Conservation (phyloP, 2,888 invertebrate species). For the Cephus rjabovi region DNA sequence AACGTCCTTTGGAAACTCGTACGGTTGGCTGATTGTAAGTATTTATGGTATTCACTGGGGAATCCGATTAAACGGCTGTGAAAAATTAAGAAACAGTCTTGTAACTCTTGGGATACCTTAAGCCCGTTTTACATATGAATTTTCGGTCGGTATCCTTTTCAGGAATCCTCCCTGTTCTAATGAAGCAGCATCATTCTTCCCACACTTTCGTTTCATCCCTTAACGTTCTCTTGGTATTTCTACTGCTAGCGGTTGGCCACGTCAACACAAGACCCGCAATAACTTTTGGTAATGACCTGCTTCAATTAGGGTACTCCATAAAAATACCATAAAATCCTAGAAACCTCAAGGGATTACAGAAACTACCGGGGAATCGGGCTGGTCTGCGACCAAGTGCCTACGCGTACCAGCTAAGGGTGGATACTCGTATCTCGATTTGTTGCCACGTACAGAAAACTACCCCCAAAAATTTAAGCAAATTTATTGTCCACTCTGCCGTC, state of each 20-base stretch:
- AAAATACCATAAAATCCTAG: constrained; percentile 19
- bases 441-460: not conserved
- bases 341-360: constrained; percentile 5
- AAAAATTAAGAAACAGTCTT: not conserved
- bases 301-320: constrained; percentile 23
- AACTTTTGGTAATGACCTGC: constrained; percentile 13
- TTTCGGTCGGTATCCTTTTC: not conserved
- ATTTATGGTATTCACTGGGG: not conserved
- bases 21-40: not conserved
- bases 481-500: not conserved
- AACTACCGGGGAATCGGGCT: not conserved
- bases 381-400: not conserved
- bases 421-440: not conserved
- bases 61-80: not conserved
- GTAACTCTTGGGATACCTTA: not conserved
- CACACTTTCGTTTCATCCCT: not conserved
- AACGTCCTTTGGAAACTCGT: not conserved
- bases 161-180: not conserved
- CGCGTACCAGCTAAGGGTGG: not conserved
- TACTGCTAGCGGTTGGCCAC: not conserved
- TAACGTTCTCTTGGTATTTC: not conserved
- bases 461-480: not conserved
- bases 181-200: not conserved
- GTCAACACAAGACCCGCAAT: constrained; percentile 15
- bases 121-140: not conserved